These are phyloP conservation scores for Mallotus villosus DNA, from an alignment of 2,797 vertebrate species.

Conservation along the genomic window DNA sequence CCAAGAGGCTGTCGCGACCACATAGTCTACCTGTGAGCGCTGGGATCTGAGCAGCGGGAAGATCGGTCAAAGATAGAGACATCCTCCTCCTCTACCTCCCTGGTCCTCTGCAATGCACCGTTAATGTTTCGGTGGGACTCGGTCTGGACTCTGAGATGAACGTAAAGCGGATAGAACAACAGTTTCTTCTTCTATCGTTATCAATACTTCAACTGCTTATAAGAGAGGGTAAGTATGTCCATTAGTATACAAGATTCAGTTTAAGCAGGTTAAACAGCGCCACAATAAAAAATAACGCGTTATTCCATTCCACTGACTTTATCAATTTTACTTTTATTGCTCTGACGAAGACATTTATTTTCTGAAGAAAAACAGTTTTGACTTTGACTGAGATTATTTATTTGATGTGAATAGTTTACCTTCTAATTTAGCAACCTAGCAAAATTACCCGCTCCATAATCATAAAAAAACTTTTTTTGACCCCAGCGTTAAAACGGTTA, in stretches of 20 bases:
- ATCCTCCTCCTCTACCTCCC: constrained; percentile 50
- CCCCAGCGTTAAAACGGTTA: too few relatives aligned
- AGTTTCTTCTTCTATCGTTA: constrained; percentile 87
- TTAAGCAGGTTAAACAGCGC: too few relatives aligned
- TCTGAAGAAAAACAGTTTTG: background rate
- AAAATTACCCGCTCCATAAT: too few relatives aligned
- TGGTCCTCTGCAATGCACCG: constrained; percentile 80
- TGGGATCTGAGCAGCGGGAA: background rate
- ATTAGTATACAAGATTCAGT: background rate
- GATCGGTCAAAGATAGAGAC: constrained; percentile 49
- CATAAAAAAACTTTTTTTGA: too few relatives aligned
- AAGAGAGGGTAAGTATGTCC: constrained; percentile 84
- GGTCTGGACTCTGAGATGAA: constrained; percentile 91
- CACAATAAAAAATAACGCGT: background rate
- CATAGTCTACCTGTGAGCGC: constrained; percentile 17
- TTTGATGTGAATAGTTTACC: too few relatives aligned
- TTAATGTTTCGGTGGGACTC: constrained; percentile 71
- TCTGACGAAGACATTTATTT: too few relatives aligned
- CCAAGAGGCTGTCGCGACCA: constrained; percentile 38
- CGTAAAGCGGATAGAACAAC: constrained; percentile 85
- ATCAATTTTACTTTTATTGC: too few relatives aligned
- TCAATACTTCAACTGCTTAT: constrained; percentile 84
- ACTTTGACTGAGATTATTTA: background rate
- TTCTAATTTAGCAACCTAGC: too few relatives aligned
- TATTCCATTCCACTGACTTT: background rate